A percentile compares a stretch with the other conserved stretches of the same genome.
Conservation (phyloP, 2,797 vertebrate genomes). For the Anabacerthia variegaticeps region DNA sequence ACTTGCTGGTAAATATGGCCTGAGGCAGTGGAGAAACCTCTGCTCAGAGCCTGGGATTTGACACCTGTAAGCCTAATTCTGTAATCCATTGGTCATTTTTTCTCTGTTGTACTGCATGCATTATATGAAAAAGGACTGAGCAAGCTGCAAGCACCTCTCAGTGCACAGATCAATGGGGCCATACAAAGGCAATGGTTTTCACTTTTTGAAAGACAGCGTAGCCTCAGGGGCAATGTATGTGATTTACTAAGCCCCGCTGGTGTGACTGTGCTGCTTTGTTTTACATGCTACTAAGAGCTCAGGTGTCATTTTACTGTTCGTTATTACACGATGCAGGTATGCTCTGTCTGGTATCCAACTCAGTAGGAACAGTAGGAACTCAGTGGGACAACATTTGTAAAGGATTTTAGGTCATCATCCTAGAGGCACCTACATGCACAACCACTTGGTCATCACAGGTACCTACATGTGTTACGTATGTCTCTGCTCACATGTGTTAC, state of each 20-base stretch:
- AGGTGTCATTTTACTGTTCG: background rate
- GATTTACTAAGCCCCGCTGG: background rate
- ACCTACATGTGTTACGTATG: background rate
- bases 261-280: background rate
- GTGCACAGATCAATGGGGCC: background rate
- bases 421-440: background rate
- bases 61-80: background rate
- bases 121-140: background rate
- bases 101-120: background rate
- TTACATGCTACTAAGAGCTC: background rate
- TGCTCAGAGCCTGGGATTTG: background rate
- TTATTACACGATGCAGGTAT: background rate
- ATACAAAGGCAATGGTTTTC: background rate
- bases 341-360: background rate
- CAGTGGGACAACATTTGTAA: background rate
- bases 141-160: background rate
- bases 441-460: background rate
- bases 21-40: background rate
- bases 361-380: background rate
- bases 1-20: background rate
- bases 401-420: background rate
- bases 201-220: background rate
- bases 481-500: background rate
- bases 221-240: background rate
- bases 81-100: background rate